Evolutionary conservation across 2,888 invertebrate species (phyloP).

Genomic region (Philonicus albiceps): DNA sequence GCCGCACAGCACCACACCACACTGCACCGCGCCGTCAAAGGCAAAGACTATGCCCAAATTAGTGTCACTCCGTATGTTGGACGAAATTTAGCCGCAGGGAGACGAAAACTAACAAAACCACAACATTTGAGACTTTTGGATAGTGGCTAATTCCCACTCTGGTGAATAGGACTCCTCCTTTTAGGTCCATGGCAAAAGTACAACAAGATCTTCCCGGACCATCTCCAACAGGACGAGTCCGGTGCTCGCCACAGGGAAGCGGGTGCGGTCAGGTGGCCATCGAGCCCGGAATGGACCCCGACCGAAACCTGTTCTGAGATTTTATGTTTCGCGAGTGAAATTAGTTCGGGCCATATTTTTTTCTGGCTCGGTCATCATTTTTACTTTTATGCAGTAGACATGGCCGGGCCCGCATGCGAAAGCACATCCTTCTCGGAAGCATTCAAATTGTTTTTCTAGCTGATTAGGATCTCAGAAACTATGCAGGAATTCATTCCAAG

Average conservation of each 20-base stretch:
- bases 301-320: background rate
- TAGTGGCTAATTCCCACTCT: background rate
- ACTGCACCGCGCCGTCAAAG: background rate
- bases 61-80: background rate
- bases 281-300: background rate
- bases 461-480: background rate
- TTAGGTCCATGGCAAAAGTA: background rate
- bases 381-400: background rate
- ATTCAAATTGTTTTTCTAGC: background rate
- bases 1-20: too few species aligned
- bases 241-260: background rate
- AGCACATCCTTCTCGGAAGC: background rate
- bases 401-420: background rate
- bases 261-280: background rate
- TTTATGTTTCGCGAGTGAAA: background rate
- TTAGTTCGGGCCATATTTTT: background rate
- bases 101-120: background rate
- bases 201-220: background rate
- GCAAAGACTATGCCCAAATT: background rate
- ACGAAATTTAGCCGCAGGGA: background rate
- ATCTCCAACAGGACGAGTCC: background rate
- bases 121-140: background rate
- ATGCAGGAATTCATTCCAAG: background rate
- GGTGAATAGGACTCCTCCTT: background rate
- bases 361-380: background rate